Evolutionary conservation across 1,140 invertebrate species (phyloP).

Genomic region (Neodiprion fabricii): DNA sequence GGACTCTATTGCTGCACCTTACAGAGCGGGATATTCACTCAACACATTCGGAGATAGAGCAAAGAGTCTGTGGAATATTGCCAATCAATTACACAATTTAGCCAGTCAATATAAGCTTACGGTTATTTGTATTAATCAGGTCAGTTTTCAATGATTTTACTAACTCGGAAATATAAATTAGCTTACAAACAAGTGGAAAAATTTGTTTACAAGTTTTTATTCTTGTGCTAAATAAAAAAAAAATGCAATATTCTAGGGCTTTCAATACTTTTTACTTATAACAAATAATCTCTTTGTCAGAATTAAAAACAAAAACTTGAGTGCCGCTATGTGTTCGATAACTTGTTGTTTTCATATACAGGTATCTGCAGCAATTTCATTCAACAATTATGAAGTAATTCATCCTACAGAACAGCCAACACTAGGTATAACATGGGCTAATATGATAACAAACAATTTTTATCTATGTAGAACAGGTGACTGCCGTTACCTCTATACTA

Average conservation of each 20-base stretch:
- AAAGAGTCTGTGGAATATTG: constrained; percentile 67
- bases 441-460: constrained; percentile 71
- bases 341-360: constrained; percentile 26
- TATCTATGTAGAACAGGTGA: constrained; percentile 58
- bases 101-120: constrained; percentile 63
- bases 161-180: constrained; percentile 19
- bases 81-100: constrained; percentile 64
- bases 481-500: constrained; percentile 40
- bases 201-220: too few relatives aligned
- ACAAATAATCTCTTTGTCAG: too few relatives aligned
- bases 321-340: constrained; percentile 9
- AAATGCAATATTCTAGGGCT: too few relatives aligned
- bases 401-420: constrained; percentile 56
- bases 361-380: constrained; percentile 53
- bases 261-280: too few relatives aligned
- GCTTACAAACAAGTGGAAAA: not conserved
- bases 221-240: too few relatives aligned
- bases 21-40: constrained; percentile 68
- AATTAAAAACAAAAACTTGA: too few relatives aligned
- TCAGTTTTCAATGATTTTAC: constrained; percentile 44
- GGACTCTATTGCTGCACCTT: constrained; percentile 79
- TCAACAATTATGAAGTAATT: constrained; percentile 34
- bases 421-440: constrained; percentile 74
- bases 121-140: constrained; percentile 78
- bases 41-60: constrained; percentile 58